phyloP scores from a whole-genome alignment of 2,888 invertebrate species.

The Leptinotarsa rubiginosa region DNA sequence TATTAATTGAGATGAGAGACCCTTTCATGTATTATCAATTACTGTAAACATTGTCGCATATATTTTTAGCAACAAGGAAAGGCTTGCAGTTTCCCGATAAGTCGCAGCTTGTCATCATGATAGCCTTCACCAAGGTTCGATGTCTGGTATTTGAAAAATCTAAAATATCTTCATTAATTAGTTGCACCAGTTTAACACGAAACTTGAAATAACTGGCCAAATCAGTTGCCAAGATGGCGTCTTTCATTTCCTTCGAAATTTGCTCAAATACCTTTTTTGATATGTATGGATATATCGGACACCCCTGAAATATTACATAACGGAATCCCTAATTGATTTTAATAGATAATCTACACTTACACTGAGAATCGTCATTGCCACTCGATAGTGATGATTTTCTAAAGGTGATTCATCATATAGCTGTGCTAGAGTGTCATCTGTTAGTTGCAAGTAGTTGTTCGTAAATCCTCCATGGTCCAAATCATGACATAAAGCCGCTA shows the following conservation, averaged over 20 bases:
- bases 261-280: slow-evolving; percentile 63
- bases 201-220: slow-evolving; percentile 70
- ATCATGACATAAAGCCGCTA: slow-evolving; percentile 73
- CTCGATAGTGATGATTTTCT: slow-evolving; percentile 73
- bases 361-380: slow-evolving; percentile 71
- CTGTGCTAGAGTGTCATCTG: slow-evolving; percentile 69
- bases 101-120: slow-evolving; percentile 73
- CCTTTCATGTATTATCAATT: slow-evolving; percentile 59
- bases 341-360: slow-evolving; percentile 59
- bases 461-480: slow-evolving; percentile 74
- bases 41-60: slow-evolving; percentile 70
- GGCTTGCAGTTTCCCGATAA: slow-evolving; percentile 73
- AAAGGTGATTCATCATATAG: slow-evolving; percentile 72
- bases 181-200: slow-evolving; percentile 69
- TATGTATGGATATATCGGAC: slow-evolving; percentile 67
- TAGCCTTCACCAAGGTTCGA: slow-evolving; percentile 69
- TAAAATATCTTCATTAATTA: slow-evolving; percentile 67
- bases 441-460: slow-evolving; percentile 71
- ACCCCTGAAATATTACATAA: slow-evolving; percentile 64
- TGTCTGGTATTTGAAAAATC: slow-evolving; percentile 69
- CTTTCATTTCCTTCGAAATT: slow-evolving; percentile 69
- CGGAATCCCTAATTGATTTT: background rate
- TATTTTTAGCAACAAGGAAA: slow-evolving; percentile 69
- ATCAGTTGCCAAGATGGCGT: slow-evolving; percentile 73
- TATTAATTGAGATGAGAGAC: background rate